Conservation (phyloP, 1,140 invertebrate species). For the Heliconius hermathena region DNA sequence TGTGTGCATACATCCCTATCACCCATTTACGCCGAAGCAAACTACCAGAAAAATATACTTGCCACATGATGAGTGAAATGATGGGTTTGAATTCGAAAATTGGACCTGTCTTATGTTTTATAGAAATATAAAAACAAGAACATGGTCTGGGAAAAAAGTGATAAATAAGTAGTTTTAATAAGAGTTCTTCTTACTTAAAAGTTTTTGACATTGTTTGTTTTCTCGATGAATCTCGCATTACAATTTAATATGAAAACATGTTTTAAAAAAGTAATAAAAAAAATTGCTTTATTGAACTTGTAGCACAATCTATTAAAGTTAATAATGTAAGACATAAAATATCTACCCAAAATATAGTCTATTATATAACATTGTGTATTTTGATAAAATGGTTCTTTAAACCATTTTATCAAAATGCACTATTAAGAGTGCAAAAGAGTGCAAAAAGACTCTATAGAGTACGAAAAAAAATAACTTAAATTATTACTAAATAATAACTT, state of each 20-base stretch:
- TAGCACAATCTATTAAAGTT: too few relatives aligned
- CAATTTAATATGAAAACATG: not conserved
- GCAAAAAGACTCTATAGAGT: too few relatives aligned
- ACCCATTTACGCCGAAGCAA: conserved; percentile 71
- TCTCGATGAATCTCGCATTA: not conserved
- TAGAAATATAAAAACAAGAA: not conserved
- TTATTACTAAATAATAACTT: too few relatives aligned
- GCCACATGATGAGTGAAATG: conserved; percentile 33
- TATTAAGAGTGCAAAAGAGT: too few relatives aligned
- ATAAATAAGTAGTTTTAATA: not conserved
- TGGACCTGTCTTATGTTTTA: not conserved
- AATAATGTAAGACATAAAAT: too few relatives aligned
- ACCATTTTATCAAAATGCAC: too few relatives aligned
- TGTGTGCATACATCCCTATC: conserved; percentile 70
- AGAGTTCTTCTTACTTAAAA: not conserved
- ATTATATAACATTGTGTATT: too few relatives aligned
- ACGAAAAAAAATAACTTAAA: too few relatives aligned
- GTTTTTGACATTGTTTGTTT: not conserved
- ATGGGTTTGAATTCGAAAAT: not conserved
- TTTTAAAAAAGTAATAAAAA: too few relatives aligned
- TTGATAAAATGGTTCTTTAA: too few relatives aligned
- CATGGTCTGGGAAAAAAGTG: not conserved
- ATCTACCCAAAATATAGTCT: too few relatives aligned
- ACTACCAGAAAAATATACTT: conserved; percentile 68
- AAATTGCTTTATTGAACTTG: too few relatives aligned